These are phyloP conservation scores for Virgularia gustaviana DNA, from an alignment of 92 coral and sea anemone species.

Conservation along the genomic window DNA sequence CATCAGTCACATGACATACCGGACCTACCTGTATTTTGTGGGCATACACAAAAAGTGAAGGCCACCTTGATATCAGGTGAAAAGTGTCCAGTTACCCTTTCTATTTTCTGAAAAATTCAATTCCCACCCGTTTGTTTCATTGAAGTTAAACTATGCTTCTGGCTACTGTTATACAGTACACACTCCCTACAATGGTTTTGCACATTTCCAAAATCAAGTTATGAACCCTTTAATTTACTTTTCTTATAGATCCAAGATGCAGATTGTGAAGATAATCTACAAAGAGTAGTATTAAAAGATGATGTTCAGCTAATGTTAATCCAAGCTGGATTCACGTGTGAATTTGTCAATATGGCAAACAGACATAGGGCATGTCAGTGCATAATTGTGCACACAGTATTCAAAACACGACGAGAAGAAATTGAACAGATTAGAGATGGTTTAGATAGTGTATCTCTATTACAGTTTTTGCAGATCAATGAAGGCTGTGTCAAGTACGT, in stretches of 20 bases:
- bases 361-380: conserved; percentile 41
- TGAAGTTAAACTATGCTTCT: no score
- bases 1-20: no score
- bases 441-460: conserved; percentile 11
- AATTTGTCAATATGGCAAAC: conserved; percentile 13
- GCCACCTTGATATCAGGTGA: no score
- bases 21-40: no score
- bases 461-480: conserved; percentile 10
- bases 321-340: conserved; percentile 44
- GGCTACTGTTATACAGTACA: no score
- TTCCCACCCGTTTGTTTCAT: no score
- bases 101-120: no score
- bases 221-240: no score
- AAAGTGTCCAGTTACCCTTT: no score
- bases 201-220: no score
- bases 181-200: no score
- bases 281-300: conserved; percentile 2
- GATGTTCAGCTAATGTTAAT: conserved; percentile 11
- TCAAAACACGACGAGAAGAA: conserved; percentile 40
- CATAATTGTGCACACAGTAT: conserved; percentile 26
- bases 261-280: conserved; percentile 10
- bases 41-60: no score
- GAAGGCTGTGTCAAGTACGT: conserved; percentile 22
- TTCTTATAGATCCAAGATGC: conserved; percentile 39
- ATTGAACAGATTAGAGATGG: conserved; percentile 35